Conservation (phyloP, 2,797 vertebrate genomes). For the Austrolebias charrua region DNA sequence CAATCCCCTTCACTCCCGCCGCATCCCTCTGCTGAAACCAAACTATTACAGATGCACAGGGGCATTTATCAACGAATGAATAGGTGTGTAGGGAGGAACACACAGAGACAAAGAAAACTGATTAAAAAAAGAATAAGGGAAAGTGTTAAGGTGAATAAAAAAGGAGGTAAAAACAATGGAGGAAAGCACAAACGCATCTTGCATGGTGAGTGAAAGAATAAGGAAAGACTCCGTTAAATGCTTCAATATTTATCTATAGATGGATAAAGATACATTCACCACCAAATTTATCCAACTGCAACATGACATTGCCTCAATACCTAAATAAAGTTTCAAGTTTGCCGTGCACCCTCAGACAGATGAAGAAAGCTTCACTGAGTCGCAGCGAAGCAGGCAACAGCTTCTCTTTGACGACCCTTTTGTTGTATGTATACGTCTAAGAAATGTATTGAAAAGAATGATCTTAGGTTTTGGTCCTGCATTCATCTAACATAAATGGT, state of each 20-base stretch:
- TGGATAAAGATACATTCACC: constrained; percentile 7
- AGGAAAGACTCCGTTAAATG: constrained; percentile 45
- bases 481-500: constrained; percentile 7
- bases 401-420: constrained; percentile 28
- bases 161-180: constrained; percentile 3
- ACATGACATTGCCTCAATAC: constrained; percentile 32
- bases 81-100: constrained; percentile 7
- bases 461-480: constrained; percentile 23
- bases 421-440: neutral
- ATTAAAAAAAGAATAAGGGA: constrained; percentile 5
- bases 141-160: constrained; percentile 10
- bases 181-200: constrained; percentile 9
- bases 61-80: constrained; percentile 31
- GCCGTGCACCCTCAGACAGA: constrained; percentile 51
- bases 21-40: constrained; percentile 36
- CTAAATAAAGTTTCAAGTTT: constrained; percentile 30
- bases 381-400: constrained; percentile 33
- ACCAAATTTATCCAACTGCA: constrained; percentile 5
- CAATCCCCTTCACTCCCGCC: constrained; percentile 23
- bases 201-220: constrained; percentile 26
- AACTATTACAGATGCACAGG: constrained; percentile 33
- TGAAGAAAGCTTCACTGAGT: constrained; percentile 54
- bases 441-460: constrained; percentile 11
- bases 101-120: neutral
- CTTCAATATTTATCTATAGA: constrained; percentile 52